Evolutionary conservation across 1,140 invertebrate species (phyloP), one percentile per base, ranked within the genome.

Genomic region (Parasteatoda tepidariorum): DNA sequence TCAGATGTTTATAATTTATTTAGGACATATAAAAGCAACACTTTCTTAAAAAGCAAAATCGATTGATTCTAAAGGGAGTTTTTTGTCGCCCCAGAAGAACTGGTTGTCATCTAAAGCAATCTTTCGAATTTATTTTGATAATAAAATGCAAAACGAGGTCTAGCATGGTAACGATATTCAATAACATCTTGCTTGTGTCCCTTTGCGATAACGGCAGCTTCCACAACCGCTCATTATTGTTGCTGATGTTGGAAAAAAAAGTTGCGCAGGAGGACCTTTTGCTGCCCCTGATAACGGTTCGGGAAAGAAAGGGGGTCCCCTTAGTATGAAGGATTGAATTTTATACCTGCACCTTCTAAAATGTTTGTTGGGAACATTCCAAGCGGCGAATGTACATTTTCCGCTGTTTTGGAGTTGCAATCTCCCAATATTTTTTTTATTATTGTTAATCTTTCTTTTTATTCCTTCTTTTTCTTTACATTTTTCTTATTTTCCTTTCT

Each of bases 121-220:
- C 33, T 81, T 70, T 64, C 66, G 66, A 81, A 81, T 81, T 81
- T 70, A 81, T 81, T 81, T 41, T 31, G 33, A 81, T 81, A 70
- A 81, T 81, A 81, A 81, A 81, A 81, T 81, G 78, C 66, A 81
- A 81, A 81, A 62, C 66, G 78, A 81, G 48, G 66, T 81, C 78
- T 28, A 18, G 26, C 30, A n/a, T 61, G 24, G 78, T 81, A 81
- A 81, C 78, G 78, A 81, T 81, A 81, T 81, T 81, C 78, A 81
- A 81, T 81, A 81, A 81, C 78, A 70, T 81, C 78, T 81, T 70
- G 64, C 64, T 81, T 70, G 55, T 81, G 78, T 61, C 66, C 55
- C 30, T 11, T 33, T 70, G 78, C n/a, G 78, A 81, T 81, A 81
- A 81, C 66, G 66, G 48, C 28, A 26, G 11, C 55, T 34, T 64